phyloP scores from a whole-genome alignment of 2,797 vertebrate species.

The Ataeniobius toweri region DNA sequence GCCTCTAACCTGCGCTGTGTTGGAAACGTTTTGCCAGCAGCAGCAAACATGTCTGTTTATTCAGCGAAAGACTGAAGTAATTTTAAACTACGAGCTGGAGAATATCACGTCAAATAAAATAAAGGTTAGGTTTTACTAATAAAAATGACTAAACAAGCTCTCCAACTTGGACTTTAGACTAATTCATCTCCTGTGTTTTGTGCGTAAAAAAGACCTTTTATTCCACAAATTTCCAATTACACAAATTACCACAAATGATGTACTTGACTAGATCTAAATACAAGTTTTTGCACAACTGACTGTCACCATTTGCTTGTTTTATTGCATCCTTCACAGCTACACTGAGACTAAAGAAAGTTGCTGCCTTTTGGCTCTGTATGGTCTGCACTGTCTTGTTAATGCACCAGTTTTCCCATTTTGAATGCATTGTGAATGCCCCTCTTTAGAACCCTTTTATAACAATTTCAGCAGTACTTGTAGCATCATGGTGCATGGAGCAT shows the following conservation, averaged over 20 bases:
- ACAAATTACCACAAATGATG: too few species aligned
- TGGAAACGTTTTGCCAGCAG: constrained; percentile 47
- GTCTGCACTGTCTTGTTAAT: not conserved
- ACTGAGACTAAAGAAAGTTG: not conserved
- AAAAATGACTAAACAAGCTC: not conserved
- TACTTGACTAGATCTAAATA: not conserved
- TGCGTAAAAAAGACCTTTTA: not conserved
- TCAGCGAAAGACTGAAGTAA: not conserved
- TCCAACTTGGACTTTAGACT: not conserved
- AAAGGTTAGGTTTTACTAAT: not conserved
- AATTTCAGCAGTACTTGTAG: not conserved
- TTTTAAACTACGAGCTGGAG: not conserved
- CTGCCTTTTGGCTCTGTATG: not conserved
- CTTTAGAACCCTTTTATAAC: not conserved
- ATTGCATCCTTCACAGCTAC: not conserved
- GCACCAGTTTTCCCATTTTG: not conserved
- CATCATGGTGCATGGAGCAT: not conserved
- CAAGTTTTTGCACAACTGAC: not conserved
- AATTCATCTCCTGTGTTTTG: not conserved
- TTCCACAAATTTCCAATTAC: not conserved
- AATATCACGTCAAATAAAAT: not conserved
- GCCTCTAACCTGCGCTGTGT: constrained; percentile 7
- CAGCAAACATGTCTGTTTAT: constrained; percentile 22
- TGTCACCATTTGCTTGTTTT: not conserved
- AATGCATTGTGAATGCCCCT: not conserved